A percentile compares a stretch with the other conserved stretches of the same genome.
Evolutionary conservation across 2,888 invertebrate genomes (phyloP).

Genomic region (Neuroscelio doddi): DNA sequence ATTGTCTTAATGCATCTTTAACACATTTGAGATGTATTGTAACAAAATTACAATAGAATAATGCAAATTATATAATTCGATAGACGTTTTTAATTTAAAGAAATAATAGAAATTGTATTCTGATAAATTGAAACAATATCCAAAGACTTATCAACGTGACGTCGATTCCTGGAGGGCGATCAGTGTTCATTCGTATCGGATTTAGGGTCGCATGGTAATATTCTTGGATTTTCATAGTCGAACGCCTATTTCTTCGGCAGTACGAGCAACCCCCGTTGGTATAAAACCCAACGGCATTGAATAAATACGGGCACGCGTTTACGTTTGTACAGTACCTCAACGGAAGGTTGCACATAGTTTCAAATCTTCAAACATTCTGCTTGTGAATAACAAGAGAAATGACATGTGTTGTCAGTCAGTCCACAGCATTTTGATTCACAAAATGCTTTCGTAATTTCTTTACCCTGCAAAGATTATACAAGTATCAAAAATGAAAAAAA

Average conservation of each 20-base stretch:
- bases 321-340: constrained; percentile 11
- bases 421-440: too few relatives aligned
- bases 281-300: constrained; percentile 23
- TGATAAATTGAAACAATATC: constrained; percentile 19
- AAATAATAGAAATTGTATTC: not conserved
- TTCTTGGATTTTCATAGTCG: constrained; percentile 57
- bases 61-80: too few relatives aligned
- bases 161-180: constrained; percentile 22
- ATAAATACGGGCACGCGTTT: constrained; percentile 50
- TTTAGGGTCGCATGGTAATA: constrained; percentile 49
- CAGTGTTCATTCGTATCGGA: constrained; percentile 49
- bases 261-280: constrained; percentile 53
- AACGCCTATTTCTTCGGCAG: constrained; percentile 58
- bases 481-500: too few relatives aligned
- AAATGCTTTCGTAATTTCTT: too few relatives aligned
- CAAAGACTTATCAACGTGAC: constrained; percentile 23
- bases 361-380: constrained; percentile 7
- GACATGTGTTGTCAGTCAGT: too few relatives aligned
- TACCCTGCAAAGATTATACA: too few relatives aligned
- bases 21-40: too few relatives aligned
- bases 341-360: constrained; percentile 22
- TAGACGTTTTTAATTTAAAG: constrained; percentile 2
- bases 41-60: too few relatives aligned
- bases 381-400: too few relatives aligned
- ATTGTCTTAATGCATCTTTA: too few relatives aligned